A percentile compares a stretch with the other conserved stretches of the same genome.
Evolutionary conservation across 2,113 vertebrate species (phyloP).

Genomic region (Nothocercus julius): DNA sequence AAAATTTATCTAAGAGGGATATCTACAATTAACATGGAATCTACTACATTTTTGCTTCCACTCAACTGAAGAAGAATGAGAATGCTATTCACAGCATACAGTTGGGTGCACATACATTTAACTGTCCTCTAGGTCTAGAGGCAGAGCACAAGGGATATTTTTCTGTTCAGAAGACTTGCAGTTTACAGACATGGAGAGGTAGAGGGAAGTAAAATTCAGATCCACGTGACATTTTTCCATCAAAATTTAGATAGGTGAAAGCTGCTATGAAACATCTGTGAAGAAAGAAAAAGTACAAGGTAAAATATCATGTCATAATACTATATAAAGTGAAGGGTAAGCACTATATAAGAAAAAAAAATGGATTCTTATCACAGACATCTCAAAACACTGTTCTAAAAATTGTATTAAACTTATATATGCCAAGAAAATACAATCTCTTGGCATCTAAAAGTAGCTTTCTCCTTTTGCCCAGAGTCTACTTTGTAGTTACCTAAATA

Average conservation of each 20-base stretch:
- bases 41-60: not conserved
- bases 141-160: not conserved
- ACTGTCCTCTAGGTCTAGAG: not conserved
- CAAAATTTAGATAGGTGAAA: not conserved
- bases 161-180: not conserved
- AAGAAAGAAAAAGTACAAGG: not conserved
- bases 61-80: not conserved
- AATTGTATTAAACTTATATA: slow-evolving; percentile 25
- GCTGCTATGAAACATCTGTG: not conserved
- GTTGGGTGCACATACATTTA: not conserved
- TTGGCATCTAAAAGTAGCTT: slow-evolving; percentile 26
- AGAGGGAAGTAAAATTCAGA: not conserved
- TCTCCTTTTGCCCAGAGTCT: slow-evolving; percentile 21
- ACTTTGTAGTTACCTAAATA: slow-evolving; percentile 50
- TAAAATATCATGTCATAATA: slow-evolving; percentile 7
- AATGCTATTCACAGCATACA: not conserved
- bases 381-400: not conserved
- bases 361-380: slow-evolving; percentile 1
- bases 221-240: not conserved
- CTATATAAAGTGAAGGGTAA: not conserved
- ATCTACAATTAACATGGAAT: not conserved
- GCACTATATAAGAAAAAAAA: not conserved
- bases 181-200: not conserved
- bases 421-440: slow-evolving; percentile 21
- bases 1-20: not conserved